Conservation (phyloP, 2,113 vertebrate species). For the Stegastes partitus region DNA sequence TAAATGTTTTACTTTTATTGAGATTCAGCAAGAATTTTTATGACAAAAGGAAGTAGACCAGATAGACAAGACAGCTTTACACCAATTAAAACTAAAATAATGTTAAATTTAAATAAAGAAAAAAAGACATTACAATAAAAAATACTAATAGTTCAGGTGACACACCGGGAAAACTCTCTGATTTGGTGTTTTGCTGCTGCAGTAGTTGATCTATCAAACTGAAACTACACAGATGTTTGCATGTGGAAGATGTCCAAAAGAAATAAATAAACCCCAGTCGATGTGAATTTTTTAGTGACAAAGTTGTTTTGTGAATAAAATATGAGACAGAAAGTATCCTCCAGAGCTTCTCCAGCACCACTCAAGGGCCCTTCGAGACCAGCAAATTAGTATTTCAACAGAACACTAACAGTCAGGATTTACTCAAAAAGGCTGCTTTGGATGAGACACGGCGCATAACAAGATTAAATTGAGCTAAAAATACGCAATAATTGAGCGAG, state of each 20-base stretch:
- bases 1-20: background rate
- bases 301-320: slow-evolving; percentile 39
- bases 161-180: background rate
- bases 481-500: background rate
- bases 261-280: background rate
- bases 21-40: background rate
- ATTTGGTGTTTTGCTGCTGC: too few relatives aligned
- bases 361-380: background rate
- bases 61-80: background rate
- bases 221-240: background rate
- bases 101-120: background rate
- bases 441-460: background rate
- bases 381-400: slow-evolving; percentile 22
- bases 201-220: background rate
- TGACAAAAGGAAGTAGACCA: background rate
- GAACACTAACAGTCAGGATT: background rate
- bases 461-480: slow-evolving; percentile 3
- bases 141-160: background rate
- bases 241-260: background rate
- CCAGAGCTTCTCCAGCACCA: background rate
- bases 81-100: background rate
- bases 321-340: slow-evolving; percentile 16
- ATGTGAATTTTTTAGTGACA: background rate
- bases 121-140: background rate
- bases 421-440: background rate